phyloP scores from a whole-genome alignment of 2,797 vertebrate genomes.

The Lutjanus argentimaculatus region DNA sequence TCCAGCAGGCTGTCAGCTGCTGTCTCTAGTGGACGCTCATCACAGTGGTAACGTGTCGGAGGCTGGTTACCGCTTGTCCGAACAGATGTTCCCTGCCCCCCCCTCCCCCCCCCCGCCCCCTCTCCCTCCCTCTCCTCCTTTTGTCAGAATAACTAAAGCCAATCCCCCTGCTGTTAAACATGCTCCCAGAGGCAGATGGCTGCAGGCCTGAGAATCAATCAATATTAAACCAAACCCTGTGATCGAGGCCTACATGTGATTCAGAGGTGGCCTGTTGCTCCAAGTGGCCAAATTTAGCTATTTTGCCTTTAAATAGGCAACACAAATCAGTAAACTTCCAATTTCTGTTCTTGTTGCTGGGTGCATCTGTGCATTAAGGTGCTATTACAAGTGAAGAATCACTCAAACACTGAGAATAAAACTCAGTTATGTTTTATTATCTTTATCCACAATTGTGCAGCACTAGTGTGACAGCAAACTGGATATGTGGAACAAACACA shows the following conservation, averaged over 20 bases:
- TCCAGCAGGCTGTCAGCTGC: constrained; percentile 43
- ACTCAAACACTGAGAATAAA: no score
- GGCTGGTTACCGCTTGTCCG: constrained; percentile 35
- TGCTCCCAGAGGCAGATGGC: constrained; percentile 72
- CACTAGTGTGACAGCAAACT: no score
- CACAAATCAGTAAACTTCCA: no score
- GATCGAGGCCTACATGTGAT: constrained; percentile 32
- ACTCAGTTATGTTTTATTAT: background rate
- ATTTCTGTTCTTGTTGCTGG: background rate
- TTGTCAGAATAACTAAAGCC: constrained; percentile 51
- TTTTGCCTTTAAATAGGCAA: background rate
- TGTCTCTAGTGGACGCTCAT: constrained; percentile 31
- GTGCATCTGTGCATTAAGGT: background rate
- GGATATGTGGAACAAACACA: no score
- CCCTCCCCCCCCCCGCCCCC: background rate
- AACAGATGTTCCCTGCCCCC: constrained; percentile 72
- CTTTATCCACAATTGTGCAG: no score
- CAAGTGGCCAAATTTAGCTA: background rate
- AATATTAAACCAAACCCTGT: constrained; percentile 20
- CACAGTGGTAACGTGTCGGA: constrained; percentile 45
- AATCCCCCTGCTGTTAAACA: constrained; percentile 59
- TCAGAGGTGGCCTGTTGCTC: background rate
- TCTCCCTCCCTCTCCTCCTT: constrained; percentile 23
- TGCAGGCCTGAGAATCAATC: constrained; percentile 31
- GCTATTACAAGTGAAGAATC: background rate